A percentile compares a stretch with the other conserved stretches of the same genome.
Evolutionary conservation across 1,140 invertebrate genomes (phyloP).

Genomic region (Nasonia giraulti): DNA sequence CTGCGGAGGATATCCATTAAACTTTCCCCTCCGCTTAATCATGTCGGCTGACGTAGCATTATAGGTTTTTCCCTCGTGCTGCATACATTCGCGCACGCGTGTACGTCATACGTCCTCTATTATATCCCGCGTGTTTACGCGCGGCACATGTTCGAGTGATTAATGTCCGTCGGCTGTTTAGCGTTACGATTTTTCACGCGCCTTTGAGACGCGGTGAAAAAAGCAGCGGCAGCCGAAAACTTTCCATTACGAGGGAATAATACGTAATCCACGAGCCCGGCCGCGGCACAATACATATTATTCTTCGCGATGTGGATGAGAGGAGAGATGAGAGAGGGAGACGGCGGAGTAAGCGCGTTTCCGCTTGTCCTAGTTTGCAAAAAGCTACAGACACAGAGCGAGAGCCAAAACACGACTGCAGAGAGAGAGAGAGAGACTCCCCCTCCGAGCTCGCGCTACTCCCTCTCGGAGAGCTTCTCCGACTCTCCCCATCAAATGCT

Average conservation of each 20-base stretch:
- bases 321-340: background rate
- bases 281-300: background rate
- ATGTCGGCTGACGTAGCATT: slow-evolving; percentile 3
- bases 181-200: background rate
- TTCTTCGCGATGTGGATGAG: background rate
- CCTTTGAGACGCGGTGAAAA: background rate
- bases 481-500: no score
- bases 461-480: no score
- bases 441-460: background rate
- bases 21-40: slow-evolving; percentile 18
- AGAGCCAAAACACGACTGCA: background rate
- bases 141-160: background rate
- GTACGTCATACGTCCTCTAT: background rate
- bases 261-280: background rate
- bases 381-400: background rate
- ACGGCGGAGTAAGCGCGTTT: slow-evolving; percentile 2
- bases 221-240: background rate
- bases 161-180: slow-evolving; percentile 13
- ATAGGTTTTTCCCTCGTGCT: slow-evolving; percentile 3
- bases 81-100: background rate
- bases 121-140: background rate
- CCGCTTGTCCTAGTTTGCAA: background rate
- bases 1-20: background rate
- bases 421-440: background rate
- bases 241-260: background rate